Percentiles rank a stretch among this genome's conserved stretches.
These are phyloP conservation scores for Brachycybe producta DNA, from an alignment of 2,888 invertebrate species.

Conservation along the genomic window DNA sequence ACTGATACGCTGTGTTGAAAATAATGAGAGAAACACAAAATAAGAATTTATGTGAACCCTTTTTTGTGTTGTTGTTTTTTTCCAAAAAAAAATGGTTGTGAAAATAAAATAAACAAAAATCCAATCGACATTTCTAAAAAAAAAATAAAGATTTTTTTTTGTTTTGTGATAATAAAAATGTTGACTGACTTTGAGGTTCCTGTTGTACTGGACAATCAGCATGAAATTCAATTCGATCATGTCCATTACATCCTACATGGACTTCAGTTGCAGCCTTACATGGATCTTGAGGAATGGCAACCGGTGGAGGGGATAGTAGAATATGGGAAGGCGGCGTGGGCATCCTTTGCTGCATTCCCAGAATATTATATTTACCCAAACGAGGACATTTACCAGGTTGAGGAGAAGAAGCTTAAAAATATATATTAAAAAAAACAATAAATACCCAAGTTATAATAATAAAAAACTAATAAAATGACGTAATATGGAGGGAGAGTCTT, in stretches of 20 bases:
- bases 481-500: no score
- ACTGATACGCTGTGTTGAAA: conserved; percentile 58
- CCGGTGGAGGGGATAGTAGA: not conserved
- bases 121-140: not conserved
- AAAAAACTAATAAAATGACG: no score
- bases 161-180: not conserved
- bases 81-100: no score
- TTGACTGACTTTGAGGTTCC: conserved; percentile 13
- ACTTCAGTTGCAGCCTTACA: conserved; percentile 15
- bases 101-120: not conserved
- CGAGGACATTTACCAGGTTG: conserved; percentile 73
- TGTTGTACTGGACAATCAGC: conserved; percentile 17
- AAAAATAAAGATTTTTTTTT: not conserved
- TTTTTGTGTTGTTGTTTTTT: no score
- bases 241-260: conserved; percentile 15
- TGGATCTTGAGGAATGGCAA: not conserved
- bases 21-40: no score
- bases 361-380: conserved; percentile 60
- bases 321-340: conserved; percentile 12
- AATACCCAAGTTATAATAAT: no score
- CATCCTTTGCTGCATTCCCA: conserved; percentile 48
- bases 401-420: conserved; percentile 73
- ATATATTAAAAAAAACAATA: no score
- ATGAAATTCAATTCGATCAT: conserved; percentile 18
- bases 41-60: no score